These are phyloP conservation scores for Rhabditoides inermis DNA, from an alignment of 2,888 invertebrate genomes.

Conservation along the genomic window DNA sequence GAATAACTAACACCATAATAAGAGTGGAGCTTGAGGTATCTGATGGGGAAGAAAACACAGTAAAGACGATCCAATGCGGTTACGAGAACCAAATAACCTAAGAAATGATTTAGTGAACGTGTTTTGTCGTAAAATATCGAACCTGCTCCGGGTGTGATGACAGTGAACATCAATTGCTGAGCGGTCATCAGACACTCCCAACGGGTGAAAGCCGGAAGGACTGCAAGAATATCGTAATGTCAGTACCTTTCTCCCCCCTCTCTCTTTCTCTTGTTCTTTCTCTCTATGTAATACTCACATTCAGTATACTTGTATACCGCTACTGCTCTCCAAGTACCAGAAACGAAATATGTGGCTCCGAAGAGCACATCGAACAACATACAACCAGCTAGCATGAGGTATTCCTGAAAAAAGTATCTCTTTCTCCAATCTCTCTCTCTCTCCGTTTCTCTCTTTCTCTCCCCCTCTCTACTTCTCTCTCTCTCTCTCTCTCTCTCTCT, in stretches of 20 bases:
- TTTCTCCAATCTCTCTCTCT: too few species aligned
- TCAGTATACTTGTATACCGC: neutral
- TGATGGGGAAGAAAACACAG: constrained; percentile 5
- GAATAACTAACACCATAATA: neutral
- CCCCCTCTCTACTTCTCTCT: too few species aligned
- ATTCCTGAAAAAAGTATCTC: too few species aligned
- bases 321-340: constrained; percentile 1
- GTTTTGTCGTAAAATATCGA: too few species aligned
- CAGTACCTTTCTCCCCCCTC: too few species aligned
- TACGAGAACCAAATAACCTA: constrained; percentile 2
- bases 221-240: too few species aligned
- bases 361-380: constrained; percentile 7
- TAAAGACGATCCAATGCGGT: constrained; percentile 1
- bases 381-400: constrained; percentile 5
- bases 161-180: constrained; percentile 3
- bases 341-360: constrained; percentile 1
- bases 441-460: too few species aligned
- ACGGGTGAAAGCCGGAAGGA: neutral
- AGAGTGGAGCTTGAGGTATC: constrained; percentile 1
- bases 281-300: constrained; percentile 2
- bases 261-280: too few species aligned
- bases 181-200: constrained; percentile 1
- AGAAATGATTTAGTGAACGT: too few species aligned
- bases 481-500: too few species aligned
- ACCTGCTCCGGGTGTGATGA: constrained; percentile 9